These are phyloP conservation scores for Aelia acuminata DNA, from an alignment of 2,888 invertebrate species.

Conservation along the genomic window DNA sequence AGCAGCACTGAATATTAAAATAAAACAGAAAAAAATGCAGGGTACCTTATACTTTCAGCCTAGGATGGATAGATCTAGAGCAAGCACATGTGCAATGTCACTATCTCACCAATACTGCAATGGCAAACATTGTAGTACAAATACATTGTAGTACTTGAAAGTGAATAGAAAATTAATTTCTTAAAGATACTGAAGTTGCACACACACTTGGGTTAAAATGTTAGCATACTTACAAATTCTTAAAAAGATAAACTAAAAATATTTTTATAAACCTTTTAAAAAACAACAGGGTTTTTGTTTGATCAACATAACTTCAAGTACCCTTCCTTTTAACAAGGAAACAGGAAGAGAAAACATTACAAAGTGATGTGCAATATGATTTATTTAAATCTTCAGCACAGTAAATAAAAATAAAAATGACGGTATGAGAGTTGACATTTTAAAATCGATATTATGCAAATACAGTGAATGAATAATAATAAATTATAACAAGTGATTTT, in stretches of 20 bases:
- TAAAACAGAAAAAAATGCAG: too few relatives aligned
- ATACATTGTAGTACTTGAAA: too few relatives aligned
- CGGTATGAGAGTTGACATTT: not conserved
- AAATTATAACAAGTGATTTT: conserved; percentile 34
- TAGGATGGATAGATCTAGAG: too few relatives aligned
- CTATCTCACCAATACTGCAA: too few relatives aligned
- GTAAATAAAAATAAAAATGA: conserved; percentile 45
- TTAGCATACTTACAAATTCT: too few relatives aligned
- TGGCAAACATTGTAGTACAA: too few relatives aligned
- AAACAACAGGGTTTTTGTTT: not conserved
- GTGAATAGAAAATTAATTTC: too few relatives aligned
- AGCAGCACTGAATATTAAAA: too few relatives aligned
- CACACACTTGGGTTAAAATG: too few relatives aligned
- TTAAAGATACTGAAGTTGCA: too few relatives aligned
- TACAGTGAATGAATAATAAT: not conserved
- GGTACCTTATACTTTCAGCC: too few relatives aligned
- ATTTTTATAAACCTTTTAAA: not conserved
- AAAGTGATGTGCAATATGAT: conserved; percentile 8
- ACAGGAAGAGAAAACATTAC: not conserved
- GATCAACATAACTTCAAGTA: not conserved
- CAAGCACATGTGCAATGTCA: too few relatives aligned
- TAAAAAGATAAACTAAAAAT: conserved; percentile 12
- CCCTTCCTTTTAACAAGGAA: not conserved
- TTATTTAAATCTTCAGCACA: conserved; percentile 50
- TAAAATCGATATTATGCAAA: conserved; percentile 16